These are phyloP conservation scores for Agonopterix arenella DNA, from an alignment of 2,888 invertebrate species.

Conservation along the genomic window DNA sequence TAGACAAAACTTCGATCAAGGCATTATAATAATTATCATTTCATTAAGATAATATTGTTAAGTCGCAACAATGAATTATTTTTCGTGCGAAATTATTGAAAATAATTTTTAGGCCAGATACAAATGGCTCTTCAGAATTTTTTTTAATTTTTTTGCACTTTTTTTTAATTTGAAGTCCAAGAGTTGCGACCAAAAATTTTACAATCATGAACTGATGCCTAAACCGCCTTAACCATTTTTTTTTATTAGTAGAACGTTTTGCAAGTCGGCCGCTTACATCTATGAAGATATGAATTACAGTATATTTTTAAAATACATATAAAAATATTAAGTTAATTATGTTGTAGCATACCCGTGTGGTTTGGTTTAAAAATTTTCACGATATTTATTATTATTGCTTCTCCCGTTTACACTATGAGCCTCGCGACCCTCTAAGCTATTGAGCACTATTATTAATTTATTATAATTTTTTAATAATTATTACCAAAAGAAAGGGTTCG, in stretches of 20 bases:
- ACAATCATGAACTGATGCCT: constrained; percentile 13
- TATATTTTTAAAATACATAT: constrained; percentile 73
- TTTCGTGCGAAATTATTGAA: background rate
- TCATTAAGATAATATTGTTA: background rate
- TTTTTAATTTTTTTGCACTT: background rate
- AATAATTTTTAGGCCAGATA: background rate
- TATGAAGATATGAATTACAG: constrained; percentile 74
- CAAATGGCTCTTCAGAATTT: background rate
- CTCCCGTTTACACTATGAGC: constrained; percentile 40
- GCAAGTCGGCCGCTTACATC: constrained; percentile 58
- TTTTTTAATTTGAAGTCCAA: constrained; percentile 4
- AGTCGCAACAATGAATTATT: background rate
- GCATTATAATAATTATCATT: constrained; percentile 2
- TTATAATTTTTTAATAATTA: constrained; percentile 45
- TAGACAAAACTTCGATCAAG: constrained; percentile 22
- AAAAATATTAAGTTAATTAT: constrained; percentile 70
- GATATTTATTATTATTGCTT: constrained; percentile 64
- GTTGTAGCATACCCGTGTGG: constrained; percentile 47
- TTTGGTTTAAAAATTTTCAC: constrained; percentile 58
- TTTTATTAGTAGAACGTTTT: constrained; percentile 61
- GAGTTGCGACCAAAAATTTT: constrained; percentile 2
- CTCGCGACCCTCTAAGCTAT: constrained; percentile 53
- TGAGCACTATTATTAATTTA: constrained; percentile 68
- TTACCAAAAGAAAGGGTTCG: constrained; percentile 52
- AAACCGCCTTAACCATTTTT: constrained; percentile 21